Base-by-base conservation (phyloP, 1,140 invertebrate genomes). In the Meteorus sp. region DNA sequence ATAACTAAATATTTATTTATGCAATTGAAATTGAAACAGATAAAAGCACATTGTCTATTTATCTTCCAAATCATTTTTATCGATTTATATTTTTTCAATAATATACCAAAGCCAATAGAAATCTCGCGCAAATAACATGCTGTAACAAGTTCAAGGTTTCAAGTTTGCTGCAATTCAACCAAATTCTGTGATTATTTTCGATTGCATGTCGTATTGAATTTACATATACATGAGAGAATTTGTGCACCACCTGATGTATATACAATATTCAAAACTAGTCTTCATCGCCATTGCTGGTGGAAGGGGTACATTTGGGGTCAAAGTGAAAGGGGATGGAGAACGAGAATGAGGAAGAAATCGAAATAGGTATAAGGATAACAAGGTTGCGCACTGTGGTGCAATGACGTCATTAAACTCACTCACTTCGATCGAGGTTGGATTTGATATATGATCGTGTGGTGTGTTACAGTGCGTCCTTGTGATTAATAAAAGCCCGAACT, bases 381-480 rank as follows among this genome's bases (percentile, higher is more conserved):
- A 50, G 44, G 55, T 60, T 50, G 59, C 53, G 59, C 59, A 60
- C 33, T 50, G 23, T 55, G 53, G 52, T 48, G 54, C 44, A 56
- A 41, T 60, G 59, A 60, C 59, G 59, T 60, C 59, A 60, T 6
- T 1, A 17, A 1, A 22, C 23, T 37, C 50, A 52, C 27, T n/a
- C 27, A 25, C 13, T 54, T 54, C 52, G 52, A 54, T 43, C 41
- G 33, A 43, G 35, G 35, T 54, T 20, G 35, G 2, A 41, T 43
- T 54, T 41, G 52, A 54, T 41, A 41, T 41, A 29, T 19, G 41
- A 6, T 22, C 35, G 20, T 29, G 8, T n/a, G 9, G 9, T 4
- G 9, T 31, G 9, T 31, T 31, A 9, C 29, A 31, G 4, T 15
- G 19, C 31, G n/a, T 31, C 50, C 50, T 37, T 11, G 33, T n/a